Conservation (phyloP, 2,113 vertebrate genomes). For the Ailuropoda melanoleuca region DNA sequence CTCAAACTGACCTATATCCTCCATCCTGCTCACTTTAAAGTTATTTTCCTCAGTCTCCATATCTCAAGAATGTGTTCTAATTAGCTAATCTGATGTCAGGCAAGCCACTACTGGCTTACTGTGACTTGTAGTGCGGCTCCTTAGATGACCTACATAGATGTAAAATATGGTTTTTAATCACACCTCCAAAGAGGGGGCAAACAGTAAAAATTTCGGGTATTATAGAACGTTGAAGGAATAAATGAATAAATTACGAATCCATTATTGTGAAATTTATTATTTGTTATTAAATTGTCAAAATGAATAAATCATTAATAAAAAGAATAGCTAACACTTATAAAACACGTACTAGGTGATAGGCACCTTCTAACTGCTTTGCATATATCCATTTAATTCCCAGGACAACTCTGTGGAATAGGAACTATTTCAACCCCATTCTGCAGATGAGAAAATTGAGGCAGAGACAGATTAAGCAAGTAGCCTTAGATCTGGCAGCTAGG, state of each 20-base stretch:
- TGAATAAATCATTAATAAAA: background rate
- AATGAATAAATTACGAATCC: background rate
- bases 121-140: background rate
- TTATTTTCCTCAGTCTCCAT: background rate
- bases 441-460: background rate
- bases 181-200: background rate
- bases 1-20: background rate
- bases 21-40: background rate
- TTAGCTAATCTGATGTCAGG: constrained; percentile 6
- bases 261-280: background rate
- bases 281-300: background rate
- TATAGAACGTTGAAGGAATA: background rate
- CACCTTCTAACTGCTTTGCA: background rate
- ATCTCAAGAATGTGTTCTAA: constrained; percentile 3
- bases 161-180: constrained; percentile 2
- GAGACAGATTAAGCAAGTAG: background rate
- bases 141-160: constrained; percentile 33
- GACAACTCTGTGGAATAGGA: background rate
- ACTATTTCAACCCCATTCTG: background rate
- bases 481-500: background rate
- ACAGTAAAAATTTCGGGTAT: background rate
- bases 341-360: background rate
- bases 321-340: background rate
- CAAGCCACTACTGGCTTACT: background rate
- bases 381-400: background rate